These are phyloP conservation scores for Aphaenogaster floridana DNA, from an alignment of 1,140 invertebrate genomes.

Conservation along the genomic window DNA sequence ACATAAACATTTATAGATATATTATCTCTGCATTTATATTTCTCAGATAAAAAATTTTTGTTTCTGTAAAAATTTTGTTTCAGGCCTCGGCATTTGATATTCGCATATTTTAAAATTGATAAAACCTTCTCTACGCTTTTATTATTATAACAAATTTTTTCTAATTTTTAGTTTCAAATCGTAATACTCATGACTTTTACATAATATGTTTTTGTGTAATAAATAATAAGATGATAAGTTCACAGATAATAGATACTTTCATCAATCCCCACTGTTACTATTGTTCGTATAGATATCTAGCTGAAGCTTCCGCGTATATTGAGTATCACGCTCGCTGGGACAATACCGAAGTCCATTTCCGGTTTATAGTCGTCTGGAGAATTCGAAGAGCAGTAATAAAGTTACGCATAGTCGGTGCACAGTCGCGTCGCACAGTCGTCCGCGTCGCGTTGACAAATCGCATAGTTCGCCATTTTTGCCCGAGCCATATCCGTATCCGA, in stretches of 20 bases:
- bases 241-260: background rate
- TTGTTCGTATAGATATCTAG: background rate
- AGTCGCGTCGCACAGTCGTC: background rate
- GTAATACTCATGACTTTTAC: background rate
- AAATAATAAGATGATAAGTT: background rate
- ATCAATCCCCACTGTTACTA: background rate
- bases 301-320: conserved; percentile 13
- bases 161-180: background rate
- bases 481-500: conserved; percentile 21
- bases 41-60: background rate
- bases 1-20: background rate
- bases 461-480: conserved; percentile 25
- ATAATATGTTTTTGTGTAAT: background rate
- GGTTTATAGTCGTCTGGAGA: conserved; percentile 27
- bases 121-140: background rate
- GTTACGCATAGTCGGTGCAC: conserved; percentile 14
- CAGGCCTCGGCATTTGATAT: background rate
- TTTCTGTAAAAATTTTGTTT: conserved; percentile 6
- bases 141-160: background rate
- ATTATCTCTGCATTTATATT: background rate
- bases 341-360: conserved; percentile 24
- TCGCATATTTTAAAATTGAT: background rate
- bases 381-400: conserved; percentile 35
- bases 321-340: background rate
- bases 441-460: conserved; percentile 31